phyloP scores from a whole-genome alignment of 2,797 vertebrate genomes.

The Myotis vivesi region DNA sequence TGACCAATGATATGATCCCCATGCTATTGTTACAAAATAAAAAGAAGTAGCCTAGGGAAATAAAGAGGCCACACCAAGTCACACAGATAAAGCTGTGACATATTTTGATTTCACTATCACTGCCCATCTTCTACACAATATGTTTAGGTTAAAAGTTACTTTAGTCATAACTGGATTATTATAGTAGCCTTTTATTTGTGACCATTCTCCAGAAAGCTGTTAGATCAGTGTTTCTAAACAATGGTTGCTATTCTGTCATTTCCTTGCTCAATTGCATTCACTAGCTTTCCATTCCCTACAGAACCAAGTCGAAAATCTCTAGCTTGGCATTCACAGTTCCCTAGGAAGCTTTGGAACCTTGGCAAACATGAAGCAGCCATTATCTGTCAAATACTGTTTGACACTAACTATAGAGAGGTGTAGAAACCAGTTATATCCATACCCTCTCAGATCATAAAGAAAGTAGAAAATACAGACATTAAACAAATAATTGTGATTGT shows the following conservation, averaged over 20 bases:
- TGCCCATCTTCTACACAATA: background rate
- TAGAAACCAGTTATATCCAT: background rate
- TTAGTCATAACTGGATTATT: background rate
- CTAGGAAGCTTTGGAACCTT: background rate
- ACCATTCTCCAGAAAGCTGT: background rate
- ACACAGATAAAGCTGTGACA: background rate
- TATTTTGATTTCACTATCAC: background rate
- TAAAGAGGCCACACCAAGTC: background rate
- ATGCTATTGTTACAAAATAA: background rate
- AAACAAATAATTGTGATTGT: background rate
- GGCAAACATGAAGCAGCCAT: background rate
- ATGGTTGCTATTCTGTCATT: background rate
- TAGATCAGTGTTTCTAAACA: background rate
- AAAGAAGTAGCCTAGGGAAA: background rate
- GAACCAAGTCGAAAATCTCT: constrained; percentile 8
- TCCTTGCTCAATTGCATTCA: background rate
- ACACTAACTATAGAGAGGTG: background rate
- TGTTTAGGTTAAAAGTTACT: background rate
- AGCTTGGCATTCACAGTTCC: background rate
- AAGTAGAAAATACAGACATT: background rate
- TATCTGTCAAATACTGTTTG: background rate
- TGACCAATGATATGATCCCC: background rate
- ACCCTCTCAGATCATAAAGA: background rate
- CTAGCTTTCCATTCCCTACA: background rate
- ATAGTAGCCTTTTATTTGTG: background rate